Conservation (phyloP, 2,888 invertebrate genomes). For the Gastrophysa polygoni region DNA sequence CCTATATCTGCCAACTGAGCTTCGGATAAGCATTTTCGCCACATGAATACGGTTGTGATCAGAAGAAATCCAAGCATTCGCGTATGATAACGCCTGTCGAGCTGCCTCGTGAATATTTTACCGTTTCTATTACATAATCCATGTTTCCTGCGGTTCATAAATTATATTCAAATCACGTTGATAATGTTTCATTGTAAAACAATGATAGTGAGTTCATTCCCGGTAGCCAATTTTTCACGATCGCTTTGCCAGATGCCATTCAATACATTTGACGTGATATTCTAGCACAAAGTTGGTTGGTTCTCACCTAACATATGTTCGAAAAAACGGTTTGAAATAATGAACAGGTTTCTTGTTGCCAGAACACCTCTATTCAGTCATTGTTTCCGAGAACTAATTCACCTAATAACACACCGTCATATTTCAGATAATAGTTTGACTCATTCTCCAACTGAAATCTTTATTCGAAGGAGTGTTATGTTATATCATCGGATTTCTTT, state of each 20-base stretch:
- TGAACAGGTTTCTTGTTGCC: background rate
- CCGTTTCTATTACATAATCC: background rate
- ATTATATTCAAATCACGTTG: background rate
- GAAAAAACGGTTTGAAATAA: no score
- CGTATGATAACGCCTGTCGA: no score
- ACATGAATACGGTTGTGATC: no score
- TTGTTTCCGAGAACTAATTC: background rate
- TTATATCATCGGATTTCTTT: background rate
- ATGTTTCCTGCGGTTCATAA: background rate
- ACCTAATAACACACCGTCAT: background rate
- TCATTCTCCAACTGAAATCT: background rate
- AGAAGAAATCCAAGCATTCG: no score
- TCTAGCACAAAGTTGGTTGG: no score
- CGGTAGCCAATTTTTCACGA: background rate
- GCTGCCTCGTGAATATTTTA: background rate
- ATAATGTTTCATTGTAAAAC: background rate
- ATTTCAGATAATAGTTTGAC: background rate
- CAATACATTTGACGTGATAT: no score
- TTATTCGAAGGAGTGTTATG: background rate
- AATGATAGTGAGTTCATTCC: background rate
- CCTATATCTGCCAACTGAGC: no score
- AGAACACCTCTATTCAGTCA: background rate
- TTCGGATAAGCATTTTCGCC: no score
- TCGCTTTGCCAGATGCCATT: background rate
- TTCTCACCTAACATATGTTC: no score